phyloP scores from a whole-genome alignment of 1,140 invertebrate genomes.

The Mycetomoellerius zeteki region DNA sequence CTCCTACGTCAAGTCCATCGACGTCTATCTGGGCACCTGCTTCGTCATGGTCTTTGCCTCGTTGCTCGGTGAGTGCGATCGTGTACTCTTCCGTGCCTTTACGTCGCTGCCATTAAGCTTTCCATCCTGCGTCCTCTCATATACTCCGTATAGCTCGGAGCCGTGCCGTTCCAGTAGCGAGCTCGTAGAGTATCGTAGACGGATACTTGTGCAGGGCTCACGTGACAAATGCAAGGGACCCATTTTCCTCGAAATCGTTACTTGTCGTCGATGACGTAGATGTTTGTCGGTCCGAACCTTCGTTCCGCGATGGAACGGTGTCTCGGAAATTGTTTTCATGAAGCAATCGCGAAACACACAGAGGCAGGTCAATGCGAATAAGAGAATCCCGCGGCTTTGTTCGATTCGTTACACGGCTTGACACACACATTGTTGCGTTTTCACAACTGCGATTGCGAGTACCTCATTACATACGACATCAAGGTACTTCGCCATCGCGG shows the following conservation, averaged over 20 bases:
- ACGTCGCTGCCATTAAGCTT: constrained; percentile 59
- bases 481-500: constrained; percentile 57
- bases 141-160: constrained; percentile 61
- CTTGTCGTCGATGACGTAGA: not conserved
- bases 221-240: constrained; percentile 62
- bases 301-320: not conserved
- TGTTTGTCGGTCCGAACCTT: not conserved
- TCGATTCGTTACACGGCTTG: not conserved
- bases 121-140: constrained; percentile 55
- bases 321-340: not conserved
- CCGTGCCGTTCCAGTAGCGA: constrained; percentile 52
- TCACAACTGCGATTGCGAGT: constrained; percentile 56
- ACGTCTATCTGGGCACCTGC: constrained; percentile 98
- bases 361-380: not conserved
- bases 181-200: constrained; percentile 62
- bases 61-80: constrained; percentile 92
- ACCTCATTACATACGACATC: constrained; percentile 43
- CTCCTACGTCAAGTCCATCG: constrained; percentile 99
- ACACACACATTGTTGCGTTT: constrained; percentile 9
- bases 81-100: constrained; percentile 62
- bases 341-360: not conserved
- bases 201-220: constrained; percentile 63
- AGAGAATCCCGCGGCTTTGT: not conserved
- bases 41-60: constrained; percentile 99
- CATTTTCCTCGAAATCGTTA: constrained; percentile 58